Base-by-base conservation (phyloP, 2,888 invertebrate genomes). In the Drosophila algonquin region DNA sequence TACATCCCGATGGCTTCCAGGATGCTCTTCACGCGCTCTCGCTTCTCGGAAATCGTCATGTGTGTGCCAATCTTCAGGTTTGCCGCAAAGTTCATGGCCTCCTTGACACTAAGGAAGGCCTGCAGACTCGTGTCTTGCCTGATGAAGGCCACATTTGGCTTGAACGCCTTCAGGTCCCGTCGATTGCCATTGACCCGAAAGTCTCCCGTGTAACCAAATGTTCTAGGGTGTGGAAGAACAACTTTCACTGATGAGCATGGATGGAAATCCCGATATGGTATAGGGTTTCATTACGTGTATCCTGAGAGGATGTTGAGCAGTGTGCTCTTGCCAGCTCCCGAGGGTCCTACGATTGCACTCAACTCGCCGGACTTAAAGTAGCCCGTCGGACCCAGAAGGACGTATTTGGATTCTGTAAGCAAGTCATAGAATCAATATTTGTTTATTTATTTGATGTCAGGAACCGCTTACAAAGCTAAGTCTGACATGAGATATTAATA, bases 261-360 rank as follows among this genome's bases (percentile, higher is more conserved):
- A 30, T 46, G 12, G 30, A 6, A 59, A 35, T 0, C 7, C 12
- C 9, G 7, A 10, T 6, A 9, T 40, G n/a, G 2, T 16, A 2
- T 1, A 30, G 40, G 51, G 54, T 59, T 67, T 57, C 45, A 45
- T 95, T 94, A 97, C 97, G 95, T 96, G 93, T 97, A 98, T 81
- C 98, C 97, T 44, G 98, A 95, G 76, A 98, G 93, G 85, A 98
- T 96, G 92, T 98, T 97, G 94, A 98, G 95, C 70, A 98, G 94
- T 2, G 96, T 95, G 74, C 96, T 96, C 93, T 98, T 98, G 63
- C 98, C 97, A 10, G 96, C 96, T 14, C 98, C 98, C 0, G 97
- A 96, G 53, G 97, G 97, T 30, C 98, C 98, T 94, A 98, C 96
- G 83, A 98, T 96, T 59, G 97, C 97, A 8, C 95, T 95, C 76